Percentiles rank a stretch among this genome's conserved stretches.
These are phyloP conservation scores for Leucophenga varia DNA, from an alignment of 1,140 invertebrate species.

Conservation along the genomic window DNA sequence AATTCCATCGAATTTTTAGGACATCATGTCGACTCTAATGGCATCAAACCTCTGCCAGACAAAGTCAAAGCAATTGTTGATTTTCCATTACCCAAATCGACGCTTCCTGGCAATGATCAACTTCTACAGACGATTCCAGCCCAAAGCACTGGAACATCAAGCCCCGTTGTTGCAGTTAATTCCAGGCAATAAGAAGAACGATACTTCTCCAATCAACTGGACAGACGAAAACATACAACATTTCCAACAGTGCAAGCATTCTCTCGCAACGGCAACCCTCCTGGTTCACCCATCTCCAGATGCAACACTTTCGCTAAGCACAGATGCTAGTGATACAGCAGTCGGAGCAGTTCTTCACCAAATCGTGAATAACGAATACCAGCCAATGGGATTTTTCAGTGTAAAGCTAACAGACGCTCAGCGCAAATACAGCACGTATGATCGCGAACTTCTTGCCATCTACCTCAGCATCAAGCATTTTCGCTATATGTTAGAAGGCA, in stretches of 20 bases:
- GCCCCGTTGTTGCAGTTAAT: too few relatives aligned
- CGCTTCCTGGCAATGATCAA: constrained; percentile 4
- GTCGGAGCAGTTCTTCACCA: constrained; percentile 28
- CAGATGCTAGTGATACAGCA: constrained; percentile 19
- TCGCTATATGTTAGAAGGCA: constrained; percentile 35
- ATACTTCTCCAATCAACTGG: too few relatives aligned
- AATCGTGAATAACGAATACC: constrained; percentile 15
- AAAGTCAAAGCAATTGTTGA: background rate
- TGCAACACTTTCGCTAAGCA: constrained; percentile 3
- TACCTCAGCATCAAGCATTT: constrained; percentile 46
- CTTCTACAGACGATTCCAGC: constrained; percentile 3
- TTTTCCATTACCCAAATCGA: background rate
- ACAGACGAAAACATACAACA: background rate
- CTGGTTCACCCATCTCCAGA: constrained; percentile 1
- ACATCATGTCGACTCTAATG: background rate
- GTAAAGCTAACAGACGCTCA: constrained; percentile 23
- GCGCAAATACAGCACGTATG: constrained; percentile 43
- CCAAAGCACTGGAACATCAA: background rate
- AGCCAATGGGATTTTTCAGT: constrained; percentile 39
- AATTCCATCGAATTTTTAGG: constrained; percentile 2
- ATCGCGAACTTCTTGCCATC: constrained; percentile 49
- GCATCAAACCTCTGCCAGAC: constrained; percentile 2
- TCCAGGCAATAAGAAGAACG: background rate
- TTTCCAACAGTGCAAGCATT: background rate
- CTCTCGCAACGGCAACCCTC: background rate